Conservation (phyloP, 2,797 vertebrate genomes). For the Myotis findleyi region DNA sequence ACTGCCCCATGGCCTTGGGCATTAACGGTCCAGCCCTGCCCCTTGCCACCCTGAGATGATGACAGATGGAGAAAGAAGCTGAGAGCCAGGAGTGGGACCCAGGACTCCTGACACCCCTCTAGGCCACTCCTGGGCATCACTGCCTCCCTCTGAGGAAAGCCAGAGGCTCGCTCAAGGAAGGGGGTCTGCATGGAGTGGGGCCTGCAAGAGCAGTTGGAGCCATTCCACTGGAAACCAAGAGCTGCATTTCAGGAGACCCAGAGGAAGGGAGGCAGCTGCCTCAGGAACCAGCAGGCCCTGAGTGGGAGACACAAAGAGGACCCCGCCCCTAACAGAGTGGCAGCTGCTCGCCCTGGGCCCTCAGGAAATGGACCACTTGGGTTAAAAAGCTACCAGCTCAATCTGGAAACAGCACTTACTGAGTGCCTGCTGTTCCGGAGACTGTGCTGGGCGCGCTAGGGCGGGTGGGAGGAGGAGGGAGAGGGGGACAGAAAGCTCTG, state of each 20-base stretch:
- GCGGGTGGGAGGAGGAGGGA: rapidly evolving
- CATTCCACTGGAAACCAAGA: background rate
- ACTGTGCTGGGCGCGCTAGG: background rate
- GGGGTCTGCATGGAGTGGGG: background rate
- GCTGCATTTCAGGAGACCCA: background rate
- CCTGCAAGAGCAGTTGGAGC: background rate
- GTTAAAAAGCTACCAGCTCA: background rate
- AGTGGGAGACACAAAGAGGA: background rate
- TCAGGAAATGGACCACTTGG: background rate
- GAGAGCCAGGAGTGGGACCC: background rate
- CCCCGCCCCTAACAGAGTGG: rapidly evolving
- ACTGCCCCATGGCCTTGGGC: background rate
- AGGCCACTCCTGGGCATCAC: background rate
- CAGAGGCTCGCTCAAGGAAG: background rate
- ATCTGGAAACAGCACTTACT: background rate
- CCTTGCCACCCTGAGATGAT: background rate
- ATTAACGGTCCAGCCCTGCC: background rate
- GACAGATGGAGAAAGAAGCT: background rate
- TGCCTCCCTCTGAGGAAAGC: background rate
- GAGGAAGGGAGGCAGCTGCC: background rate
- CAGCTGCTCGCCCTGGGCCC: background rate
- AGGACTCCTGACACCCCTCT: background rate
- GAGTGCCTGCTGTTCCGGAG: rapidly evolving
- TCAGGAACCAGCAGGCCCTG: background rate
- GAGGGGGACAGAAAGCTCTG: background rate